A percentile compares a stretch with the other conserved stretches of the same genome.
Evolutionary conservation across 92 coral and sea anemone genomes (phyloP).

Genomic region (Diadumene lineata): DNA sequence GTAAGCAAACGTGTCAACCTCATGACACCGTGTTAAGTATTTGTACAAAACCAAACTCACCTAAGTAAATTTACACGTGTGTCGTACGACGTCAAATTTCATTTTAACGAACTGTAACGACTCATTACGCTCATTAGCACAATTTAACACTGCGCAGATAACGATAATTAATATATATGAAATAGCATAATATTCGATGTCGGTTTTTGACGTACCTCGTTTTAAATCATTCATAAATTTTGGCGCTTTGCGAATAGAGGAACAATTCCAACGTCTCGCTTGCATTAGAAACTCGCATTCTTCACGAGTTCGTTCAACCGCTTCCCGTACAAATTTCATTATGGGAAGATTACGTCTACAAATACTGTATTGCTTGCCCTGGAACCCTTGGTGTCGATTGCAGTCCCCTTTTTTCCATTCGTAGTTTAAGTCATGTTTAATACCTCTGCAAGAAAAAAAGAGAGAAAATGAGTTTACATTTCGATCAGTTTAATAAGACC

Average conservation of each 20-base stretch:
- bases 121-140: conserved; percentile 19
- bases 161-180: too few relatives aligned
- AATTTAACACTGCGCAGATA: too few relatives aligned
- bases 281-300: conserved; percentile 69
- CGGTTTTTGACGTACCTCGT: conserved; percentile 80
- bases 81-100: neutral
- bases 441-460: conserved; percentile 22
- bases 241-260: conserved; percentile 66
- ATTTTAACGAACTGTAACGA: conserved; percentile 1
- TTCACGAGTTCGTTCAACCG: conserved; percentile 63
- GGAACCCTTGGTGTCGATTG: conserved; percentile 52
- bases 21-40: neutral
- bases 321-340: conserved; percentile 87
- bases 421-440: conserved; percentile 31
- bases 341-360: conserved; percentile 59
- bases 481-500: too few relatives aligned
- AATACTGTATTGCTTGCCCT: conserved; percentile 64
- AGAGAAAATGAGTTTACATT: neutral
- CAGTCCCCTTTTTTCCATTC: conserved; percentile 67
- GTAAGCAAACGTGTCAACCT: neutral
- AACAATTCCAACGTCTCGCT: conserved; percentile 84
- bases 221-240: conserved; percentile 60
- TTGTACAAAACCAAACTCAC: too few relatives aligned
- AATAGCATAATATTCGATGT: too few relatives aligned
- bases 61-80: conserved; percentile 28